These are phyloP conservation scores for Petrolisthes manimaculis DNA, from an alignment of 2,888 invertebrate species.

Conservation along the genomic window DNA sequence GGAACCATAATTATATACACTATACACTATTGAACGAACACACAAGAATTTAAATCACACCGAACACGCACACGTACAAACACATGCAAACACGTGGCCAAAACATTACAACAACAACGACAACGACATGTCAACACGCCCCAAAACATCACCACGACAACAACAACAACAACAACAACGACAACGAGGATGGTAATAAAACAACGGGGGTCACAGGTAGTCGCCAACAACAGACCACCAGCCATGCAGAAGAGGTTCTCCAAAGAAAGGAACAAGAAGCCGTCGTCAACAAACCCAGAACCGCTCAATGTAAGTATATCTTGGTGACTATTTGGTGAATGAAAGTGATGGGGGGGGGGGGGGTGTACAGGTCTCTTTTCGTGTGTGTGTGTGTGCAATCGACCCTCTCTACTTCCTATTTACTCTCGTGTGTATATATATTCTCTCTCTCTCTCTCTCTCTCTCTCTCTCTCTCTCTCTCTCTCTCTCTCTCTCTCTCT, in stretches of 20 bases:
- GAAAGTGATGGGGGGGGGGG: background rate
- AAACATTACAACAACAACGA: too few species aligned
- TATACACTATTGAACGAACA: too few species aligned
- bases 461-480: background rate
- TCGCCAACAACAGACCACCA: background rate
- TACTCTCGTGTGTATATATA: background rate
- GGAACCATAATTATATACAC: too few species aligned
- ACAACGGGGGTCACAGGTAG: too few species aligned
- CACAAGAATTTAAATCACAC: too few species aligned
- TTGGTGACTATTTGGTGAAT: background rate
- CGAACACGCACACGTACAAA: too few species aligned
- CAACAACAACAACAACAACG: too few species aligned
- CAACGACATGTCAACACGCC: too few species aligned
- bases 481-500: background rate
- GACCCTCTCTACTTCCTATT: background rate
- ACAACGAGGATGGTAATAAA: too few species aligned
- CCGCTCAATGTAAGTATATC: background rate
- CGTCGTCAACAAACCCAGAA: background rate
- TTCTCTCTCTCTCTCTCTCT: background rate
- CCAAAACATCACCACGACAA: too few species aligned
- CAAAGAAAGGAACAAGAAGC: background rate
- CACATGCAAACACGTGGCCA: too few species aligned
- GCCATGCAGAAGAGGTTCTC: background rate
- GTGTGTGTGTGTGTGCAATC: background rate
- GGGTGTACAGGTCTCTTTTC: background rate